Base-by-base conservation (phyloP, 2,888 invertebrate genomes). In the Volucella bombylans region DNA sequence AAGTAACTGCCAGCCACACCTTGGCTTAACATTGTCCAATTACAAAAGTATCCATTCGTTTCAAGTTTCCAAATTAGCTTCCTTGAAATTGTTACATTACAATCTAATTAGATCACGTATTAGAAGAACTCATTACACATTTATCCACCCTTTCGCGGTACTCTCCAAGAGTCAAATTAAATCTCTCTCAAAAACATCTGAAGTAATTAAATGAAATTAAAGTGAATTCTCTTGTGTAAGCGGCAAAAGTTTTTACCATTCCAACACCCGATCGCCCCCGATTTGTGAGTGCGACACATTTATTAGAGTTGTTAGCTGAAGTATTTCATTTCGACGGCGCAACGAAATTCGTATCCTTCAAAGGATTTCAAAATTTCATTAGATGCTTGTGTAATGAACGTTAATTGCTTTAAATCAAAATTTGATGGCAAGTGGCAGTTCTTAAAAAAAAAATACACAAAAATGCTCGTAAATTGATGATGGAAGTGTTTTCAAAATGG, bases 331-430 rank as follows among this genome's bases (percentile, higher is more conserved):
- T 31, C 1, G 31, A 31, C 6, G 31, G 1, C 31, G 6, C 38
- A 54, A 14, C n/a, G 38, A 38, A 54, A 18, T 12, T 31, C 14
- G 61, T n/a, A 31, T 61, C 45, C 23, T 12, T 45, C 61, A 61
- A 61, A 61, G 61, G 61, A 61, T 61, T 61, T 61, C 14, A 45
- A 61, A 61, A 61, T 45, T 45, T 23, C 23, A 61, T 61, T 61
- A 61, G n/a, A 31, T 1, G 10, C 23, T n/a, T n/a, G n/a, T n/a
- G 23, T 59, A 43, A 23, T 45, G 18, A 23, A 14, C 18, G 3
- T 14, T 61, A 61, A 61, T 61, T 61, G 43, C 23, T 18, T 45
- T 31, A 31, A 8, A 61, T 45, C 45, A 45, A 9, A 31, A 61
- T 61, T 23, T 23, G 38, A 54, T 8, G n/a, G 38, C 9, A 54